Percentiles rank a stretch among this genome's conserved stretches.
Conservation (phyloP, 2,797 vertebrate genomes). For the Sylvia borin region DNA sequence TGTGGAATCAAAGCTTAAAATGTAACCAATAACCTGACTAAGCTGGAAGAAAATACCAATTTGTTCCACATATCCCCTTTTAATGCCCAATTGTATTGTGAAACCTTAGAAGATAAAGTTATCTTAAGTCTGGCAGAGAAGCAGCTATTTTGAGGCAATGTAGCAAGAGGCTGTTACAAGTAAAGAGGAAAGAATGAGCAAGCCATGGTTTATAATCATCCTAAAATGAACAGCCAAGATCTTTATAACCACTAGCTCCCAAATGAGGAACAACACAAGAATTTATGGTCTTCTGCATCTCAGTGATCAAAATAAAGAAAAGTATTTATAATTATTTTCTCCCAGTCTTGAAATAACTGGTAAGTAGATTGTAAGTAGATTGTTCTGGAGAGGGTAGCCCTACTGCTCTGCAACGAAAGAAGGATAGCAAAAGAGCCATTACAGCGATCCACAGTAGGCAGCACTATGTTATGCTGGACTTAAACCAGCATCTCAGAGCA, state of each 20-base stretch:
- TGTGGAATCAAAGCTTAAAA: conserved; percentile 51
- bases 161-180: background rate
- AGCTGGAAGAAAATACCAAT: conserved; percentile 48
- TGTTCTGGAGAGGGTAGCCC: conserved; percentile 37
- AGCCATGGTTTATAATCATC: background rate
- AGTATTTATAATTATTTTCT: conserved; percentile 6
- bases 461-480: conserved; percentile 12
- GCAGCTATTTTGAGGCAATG: background rate
- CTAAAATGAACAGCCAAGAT: conserved; percentile 5
- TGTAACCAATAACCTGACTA: conserved; percentile 57
- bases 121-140: background rate
- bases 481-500: conserved; percentile 65
- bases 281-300: conserved; percentile 26
- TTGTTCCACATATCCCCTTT: conserved; percentile 5
- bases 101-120: conserved; percentile 20
- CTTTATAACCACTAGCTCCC: conserved; percentile 23
- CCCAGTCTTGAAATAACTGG: conserved; percentile 8
- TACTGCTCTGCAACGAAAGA: conserved; percentile 30
- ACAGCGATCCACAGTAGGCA: background rate
- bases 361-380: background rate
- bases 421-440: conserved; percentile 40
- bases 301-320: conserved; percentile 11
- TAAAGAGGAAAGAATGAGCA: background rate
- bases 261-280: conserved; percentile 2
- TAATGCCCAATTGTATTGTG: background rate